These are phyloP conservation scores for Eumeta japonica DNA, from an alignment of 1,140 invertebrate genomes.

Conservation along the genomic window DNA sequence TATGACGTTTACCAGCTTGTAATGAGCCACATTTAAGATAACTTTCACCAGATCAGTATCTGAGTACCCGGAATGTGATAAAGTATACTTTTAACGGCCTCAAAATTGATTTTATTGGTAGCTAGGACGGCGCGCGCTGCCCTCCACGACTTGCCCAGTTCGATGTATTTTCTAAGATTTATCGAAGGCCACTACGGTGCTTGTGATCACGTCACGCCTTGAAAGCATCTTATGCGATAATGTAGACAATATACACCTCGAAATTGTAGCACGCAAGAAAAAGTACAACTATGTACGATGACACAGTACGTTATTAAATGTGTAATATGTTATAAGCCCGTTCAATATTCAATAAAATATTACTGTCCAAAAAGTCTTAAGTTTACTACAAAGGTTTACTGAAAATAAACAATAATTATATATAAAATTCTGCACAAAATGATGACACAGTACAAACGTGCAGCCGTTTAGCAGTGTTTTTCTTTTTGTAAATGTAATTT, in stretches of 20 bases:
- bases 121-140: constrained; percentile 13
- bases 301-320: too few species aligned
- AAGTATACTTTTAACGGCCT: constrained; percentile 52
- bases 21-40: constrained; percentile 42
- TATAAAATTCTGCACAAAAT: too few species aligned
- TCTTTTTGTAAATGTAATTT: too few species aligned
- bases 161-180: constrained; percentile 43
- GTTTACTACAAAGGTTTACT: too few species aligned
- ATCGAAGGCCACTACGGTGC: constrained; percentile 38
- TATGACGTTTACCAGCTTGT: constrained; percentile 20
- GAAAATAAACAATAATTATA: too few species aligned
- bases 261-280: not conserved
- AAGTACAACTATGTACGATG: too few species aligned
- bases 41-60: constrained; percentile 51
- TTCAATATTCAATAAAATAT: too few species aligned
- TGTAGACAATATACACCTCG: not conserved
- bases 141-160: constrained; percentile 16
- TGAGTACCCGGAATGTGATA: constrained; percentile 51
- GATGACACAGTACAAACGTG: too few species aligned
- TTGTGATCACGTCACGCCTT: not conserved
- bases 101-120: constrained; percentile 41
- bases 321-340: too few species aligned
- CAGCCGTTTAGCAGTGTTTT: too few species aligned
- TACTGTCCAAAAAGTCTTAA: too few species aligned
- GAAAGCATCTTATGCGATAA: not conserved